Evolutionary conservation across 2,797 vertebrate genomes (phyloP).

Genomic region (Schizopygopsis pylzovi): DNA sequence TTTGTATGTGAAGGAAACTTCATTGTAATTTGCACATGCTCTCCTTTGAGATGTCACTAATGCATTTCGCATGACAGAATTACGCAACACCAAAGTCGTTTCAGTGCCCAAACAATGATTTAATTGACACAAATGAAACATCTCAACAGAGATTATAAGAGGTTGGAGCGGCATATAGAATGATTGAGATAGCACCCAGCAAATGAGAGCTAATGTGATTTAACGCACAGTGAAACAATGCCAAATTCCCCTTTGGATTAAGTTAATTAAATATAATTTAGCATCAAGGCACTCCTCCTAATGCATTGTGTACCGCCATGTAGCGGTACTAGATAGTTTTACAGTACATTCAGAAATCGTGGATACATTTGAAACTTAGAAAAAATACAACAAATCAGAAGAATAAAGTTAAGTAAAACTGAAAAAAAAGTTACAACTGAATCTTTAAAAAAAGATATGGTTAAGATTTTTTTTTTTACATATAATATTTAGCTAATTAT

Average conservation of each 20-base stretch:
- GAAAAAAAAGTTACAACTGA: not conserved
- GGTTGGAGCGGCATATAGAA: slow-evolving; percentile 41
- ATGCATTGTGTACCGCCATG: slow-evolving; percentile 14
- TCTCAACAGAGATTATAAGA: slow-evolving; percentile 43
- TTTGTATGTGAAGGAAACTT: slow-evolving; percentile 2
- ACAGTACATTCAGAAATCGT: slow-evolving; percentile 7
- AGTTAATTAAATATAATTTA: slow-evolving; percentile 53
- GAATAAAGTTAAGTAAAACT: not conserved
- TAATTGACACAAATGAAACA: slow-evolving; percentile 54
- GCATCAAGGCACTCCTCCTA: slow-evolving; percentile 44
- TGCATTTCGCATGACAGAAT: slow-evolving; percentile 36
- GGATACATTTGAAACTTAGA: not conserved
- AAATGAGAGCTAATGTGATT: slow-evolving; percentile 52
- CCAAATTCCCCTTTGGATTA: slow-evolving; percentile 46
- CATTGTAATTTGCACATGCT: not conserved
- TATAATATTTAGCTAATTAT: not conserved
- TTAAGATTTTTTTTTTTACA: not conserved
- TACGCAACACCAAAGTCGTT: slow-evolving; percentile 21
- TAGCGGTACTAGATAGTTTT: slow-evolving; percentile 9
- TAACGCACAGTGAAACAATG: slow-evolving; percentile 52
- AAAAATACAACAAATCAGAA: not conserved
- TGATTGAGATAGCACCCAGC: slow-evolving; percentile 49
- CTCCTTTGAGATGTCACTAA: slow-evolving; percentile 46
- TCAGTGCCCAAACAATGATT: slow-evolving; percentile 48
- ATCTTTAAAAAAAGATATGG: not conserved